phyloP scores from a whole-genome alignment of 2,797 vertebrate genomes.

The Erithacus rubecula region DNA sequence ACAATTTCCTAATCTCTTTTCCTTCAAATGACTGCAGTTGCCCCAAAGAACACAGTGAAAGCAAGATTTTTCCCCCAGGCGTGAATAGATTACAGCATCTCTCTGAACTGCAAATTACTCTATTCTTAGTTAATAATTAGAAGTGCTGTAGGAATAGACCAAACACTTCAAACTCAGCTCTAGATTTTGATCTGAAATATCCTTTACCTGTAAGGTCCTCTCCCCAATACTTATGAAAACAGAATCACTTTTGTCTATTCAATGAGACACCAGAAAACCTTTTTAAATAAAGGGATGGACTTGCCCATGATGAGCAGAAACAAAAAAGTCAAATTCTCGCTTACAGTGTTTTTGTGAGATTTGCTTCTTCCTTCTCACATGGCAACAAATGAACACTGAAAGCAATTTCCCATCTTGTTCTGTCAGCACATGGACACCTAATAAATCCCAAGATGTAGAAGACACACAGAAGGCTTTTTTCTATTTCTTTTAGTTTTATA shows the following conservation, averaged over 20 bases:
- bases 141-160: neutral
- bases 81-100: neutral
- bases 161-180: neutral
- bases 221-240: neutral
- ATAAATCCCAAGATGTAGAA: neutral
- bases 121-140: neutral
- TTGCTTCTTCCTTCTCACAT: neutral
- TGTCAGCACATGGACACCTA: conserved; percentile 5
- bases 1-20: neutral
- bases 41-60: neutral
- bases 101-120: neutral
- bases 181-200: neutral
- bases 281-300: neutral
- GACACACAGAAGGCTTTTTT: neutral
- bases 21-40: neutral
- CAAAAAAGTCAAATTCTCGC: neutral
- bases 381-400: neutral
- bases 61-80: neutral
- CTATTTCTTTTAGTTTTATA: neutral
- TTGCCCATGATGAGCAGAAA: neutral
- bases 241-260: neutral
- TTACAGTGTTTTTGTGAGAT: neutral
- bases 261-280: neutral
- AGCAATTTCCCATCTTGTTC: conserved; percentile 14
- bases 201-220: neutral